Evolutionary conservation across 2,797 vertebrate species (phyloP).

Genomic region (Gymnoscopelus microlampas): DNA sequence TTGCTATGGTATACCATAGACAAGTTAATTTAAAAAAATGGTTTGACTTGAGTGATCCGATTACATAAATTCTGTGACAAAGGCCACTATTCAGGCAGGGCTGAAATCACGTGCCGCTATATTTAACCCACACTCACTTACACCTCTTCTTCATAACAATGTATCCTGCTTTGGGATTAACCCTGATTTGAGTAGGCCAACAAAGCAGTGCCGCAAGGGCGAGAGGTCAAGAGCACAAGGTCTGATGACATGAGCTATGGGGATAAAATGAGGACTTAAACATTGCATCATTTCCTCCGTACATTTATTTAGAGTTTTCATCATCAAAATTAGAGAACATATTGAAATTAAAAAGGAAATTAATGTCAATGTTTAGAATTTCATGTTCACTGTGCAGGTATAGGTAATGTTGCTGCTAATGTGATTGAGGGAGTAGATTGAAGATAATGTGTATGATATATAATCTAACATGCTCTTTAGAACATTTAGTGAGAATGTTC

Average conservation of each 20-base stretch:
- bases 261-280: constrained; percentile 22
- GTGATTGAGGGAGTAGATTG: too few relatives aligned
- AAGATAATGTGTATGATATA: too few relatives aligned
- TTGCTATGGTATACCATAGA: constrained; percentile 11
- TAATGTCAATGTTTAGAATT: neutral
- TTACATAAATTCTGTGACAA: constrained; percentile 67
- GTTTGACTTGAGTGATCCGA: constrained; percentile 26
- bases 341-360: neutral
- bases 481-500: too few relatives aligned
- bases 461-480: too few relatives aligned
- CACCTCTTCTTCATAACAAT: constrained; percentile 48
- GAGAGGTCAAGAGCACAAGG: constrained; percentile 42
- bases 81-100: constrained; percentile 58
- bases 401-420: too few relatives aligned
- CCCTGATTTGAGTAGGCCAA: constrained; percentile 48
- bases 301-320: neutral
- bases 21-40: neutral
- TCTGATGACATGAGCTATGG: constrained; percentile 26
- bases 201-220: constrained; percentile 21
- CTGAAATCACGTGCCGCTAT: constrained; percentile 66
- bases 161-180: constrained; percentile 68
- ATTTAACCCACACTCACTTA: constrained; percentile 62
- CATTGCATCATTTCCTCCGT: neutral
- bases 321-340: neutral
- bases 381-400: neutral